Percentiles rank a stretch among this genome's conserved stretches.
phyloP scores from a whole-genome alignment of 2,888 invertebrate species.

The Eristalis pertinax region DNA sequence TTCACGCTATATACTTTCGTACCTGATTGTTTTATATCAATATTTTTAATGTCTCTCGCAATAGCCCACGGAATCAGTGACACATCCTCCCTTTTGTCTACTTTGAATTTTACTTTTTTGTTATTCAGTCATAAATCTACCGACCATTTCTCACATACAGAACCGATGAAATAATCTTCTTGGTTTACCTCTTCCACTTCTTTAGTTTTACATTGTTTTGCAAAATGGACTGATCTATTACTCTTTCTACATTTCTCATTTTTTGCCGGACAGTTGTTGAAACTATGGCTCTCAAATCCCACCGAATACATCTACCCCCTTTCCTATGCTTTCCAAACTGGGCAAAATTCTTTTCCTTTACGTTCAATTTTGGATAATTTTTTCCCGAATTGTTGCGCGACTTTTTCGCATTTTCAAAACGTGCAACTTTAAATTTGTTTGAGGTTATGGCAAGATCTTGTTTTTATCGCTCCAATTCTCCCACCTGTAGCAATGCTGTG shows the following conservation, averaged over 20 bases:
- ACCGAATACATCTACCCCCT: background rate
- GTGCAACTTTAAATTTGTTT: slow-evolving; percentile 1
- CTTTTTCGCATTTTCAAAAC: background rate
- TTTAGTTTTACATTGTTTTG: too few relatives aligned
- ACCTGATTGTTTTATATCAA: too few relatives aligned
- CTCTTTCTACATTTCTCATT: too few relatives aligned
- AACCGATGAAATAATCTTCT: too few relatives aligned
- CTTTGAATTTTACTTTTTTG: slow-evolving; percentile 2
- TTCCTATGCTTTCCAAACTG: background rate
- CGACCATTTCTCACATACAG: too few relatives aligned
- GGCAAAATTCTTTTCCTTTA: background rate
- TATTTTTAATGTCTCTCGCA: background rate
- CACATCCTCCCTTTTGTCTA: slow-evolving; percentile 22
- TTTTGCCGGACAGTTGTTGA: too few relatives aligned
- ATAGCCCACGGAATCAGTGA: slow-evolving; percentile 19
- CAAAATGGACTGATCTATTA: too few relatives aligned
- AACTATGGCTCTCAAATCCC: slow-evolving; percentile 1
- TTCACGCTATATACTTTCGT: slow-evolving; percentile 15
- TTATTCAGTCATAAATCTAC: slow-evolving; percentile 34
- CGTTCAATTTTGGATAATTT: background rate
- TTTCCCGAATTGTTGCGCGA: background rate
- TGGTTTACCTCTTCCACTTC: too few relatives aligned
- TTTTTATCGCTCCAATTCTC: slow-evolving; percentile 9
- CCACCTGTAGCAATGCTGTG: slow-evolving; percentile 12
- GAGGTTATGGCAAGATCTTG: slow-evolving; percentile 9